Base-by-base conservation (phyloP, 2,888 invertebrate genomes). In the Trichopoda pennipes region DNA sequence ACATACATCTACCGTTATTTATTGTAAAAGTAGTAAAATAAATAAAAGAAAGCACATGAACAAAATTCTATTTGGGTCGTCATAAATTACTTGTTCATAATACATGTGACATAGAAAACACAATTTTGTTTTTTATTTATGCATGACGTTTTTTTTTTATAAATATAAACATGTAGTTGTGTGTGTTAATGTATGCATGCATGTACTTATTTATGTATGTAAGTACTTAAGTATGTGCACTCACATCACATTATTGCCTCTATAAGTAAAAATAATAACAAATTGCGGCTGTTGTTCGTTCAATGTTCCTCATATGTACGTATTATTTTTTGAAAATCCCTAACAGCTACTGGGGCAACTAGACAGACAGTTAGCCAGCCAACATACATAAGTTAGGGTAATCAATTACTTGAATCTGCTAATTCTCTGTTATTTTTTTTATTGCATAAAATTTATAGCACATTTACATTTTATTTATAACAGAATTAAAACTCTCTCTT, bases 1-100 rank as follows among this genome's bases (percentile, higher is more conserved):
- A 12, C 14, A 63, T 49, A 49, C n/a, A 3, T 55, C n/a, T 75
- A 76, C 23, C 69, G 55, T 69, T 64, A 70, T 69, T 77, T 76
- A 76, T 63, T 76, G 47, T 55, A 69, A 77, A 61, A 77, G 56
- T 12, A 49, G 23, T 19, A 12, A 75, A 80, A 64, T 55, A 64
- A 64, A 80, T 19, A 53, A 68, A 35, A 64, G 63, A 63, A 61
- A 74, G 38, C 58, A 44, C 74, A 64, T 78, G 17, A 72, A 63
- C 78, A 78, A 58, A 79, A 49, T 32, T 66, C 64, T 79, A 79
- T 82, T 82, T 82, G 51, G 81, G 81, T 79, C 81, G 81, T 79
- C 81, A 82, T 79, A 82, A 82, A 82, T 82, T 79, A 79, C 78
- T 77, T 70, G 63, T 49, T 66, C 64, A 12, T 38, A 66, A n/a